These are phyloP conservation scores for Trichosurus vulpecula DNA, from an alignment of 2,797 vertebrate species.

Conservation along the genomic window DNA sequence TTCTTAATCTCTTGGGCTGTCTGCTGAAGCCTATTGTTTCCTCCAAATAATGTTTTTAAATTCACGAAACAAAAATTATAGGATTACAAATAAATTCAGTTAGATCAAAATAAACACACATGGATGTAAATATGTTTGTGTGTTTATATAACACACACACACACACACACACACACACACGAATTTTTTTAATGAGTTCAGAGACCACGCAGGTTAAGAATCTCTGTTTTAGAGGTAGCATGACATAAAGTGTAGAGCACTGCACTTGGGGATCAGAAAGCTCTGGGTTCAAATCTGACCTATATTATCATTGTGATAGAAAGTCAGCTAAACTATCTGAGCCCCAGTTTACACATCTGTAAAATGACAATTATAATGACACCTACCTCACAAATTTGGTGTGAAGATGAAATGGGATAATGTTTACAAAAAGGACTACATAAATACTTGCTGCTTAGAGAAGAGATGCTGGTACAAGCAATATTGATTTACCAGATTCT, in stretches of 20 bases:
- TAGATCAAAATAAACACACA: background rate
- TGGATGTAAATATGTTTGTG: background rate
- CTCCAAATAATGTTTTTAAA: background rate
- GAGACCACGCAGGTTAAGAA: background rate
- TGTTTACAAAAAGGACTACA: background rate
- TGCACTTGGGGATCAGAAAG: background rate
- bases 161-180: background rate
- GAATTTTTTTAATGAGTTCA: background rate
- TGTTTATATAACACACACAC: background rate
- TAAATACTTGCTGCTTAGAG: background rate
- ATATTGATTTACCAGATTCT: background rate
- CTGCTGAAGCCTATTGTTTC: background rate
- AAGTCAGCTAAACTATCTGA: slow-evolving; percentile 2
- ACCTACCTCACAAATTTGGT: background rate
- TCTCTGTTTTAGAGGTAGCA: background rate
- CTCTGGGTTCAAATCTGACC: background rate
- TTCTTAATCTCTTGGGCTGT: background rate
- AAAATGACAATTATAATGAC: slow-evolving; percentile 16
- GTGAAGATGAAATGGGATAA: background rate
- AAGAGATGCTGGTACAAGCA: background rate
- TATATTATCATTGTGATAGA: background rate
- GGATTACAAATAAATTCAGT: background rate
- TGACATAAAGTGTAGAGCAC: background rate
- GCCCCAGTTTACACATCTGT: background rate
- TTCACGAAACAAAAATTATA: background rate